phyloP scores from a whole-genome alignment of 2,888 invertebrate genomes.

The Aleiodes alternator region DNA sequence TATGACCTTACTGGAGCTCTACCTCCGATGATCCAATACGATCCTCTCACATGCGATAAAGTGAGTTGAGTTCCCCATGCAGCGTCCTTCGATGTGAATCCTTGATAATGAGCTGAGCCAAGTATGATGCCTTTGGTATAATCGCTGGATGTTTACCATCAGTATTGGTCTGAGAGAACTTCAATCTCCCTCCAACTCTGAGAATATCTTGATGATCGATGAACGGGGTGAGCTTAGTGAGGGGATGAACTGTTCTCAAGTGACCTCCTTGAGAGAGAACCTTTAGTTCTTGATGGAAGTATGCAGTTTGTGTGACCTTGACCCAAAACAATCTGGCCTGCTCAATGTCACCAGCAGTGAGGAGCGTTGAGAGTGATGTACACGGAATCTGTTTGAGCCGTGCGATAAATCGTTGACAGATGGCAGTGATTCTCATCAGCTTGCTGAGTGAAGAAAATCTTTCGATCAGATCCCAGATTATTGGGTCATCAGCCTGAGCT shows the following conservation, averaged over 20 bases:
- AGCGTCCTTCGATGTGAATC: too few relatives aligned
- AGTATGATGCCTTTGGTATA: too few relatives aligned
- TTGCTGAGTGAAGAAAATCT: background rate
- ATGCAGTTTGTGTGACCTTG: too few relatives aligned
- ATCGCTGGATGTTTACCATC: too few relatives aligned
- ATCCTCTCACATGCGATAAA: background rate
- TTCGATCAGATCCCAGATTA: background rate
- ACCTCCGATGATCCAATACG: too few relatives aligned
- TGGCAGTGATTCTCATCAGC: background rate
- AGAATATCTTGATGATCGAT: constrained; percentile 10
- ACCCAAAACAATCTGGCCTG: background rate
- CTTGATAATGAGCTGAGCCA: too few relatives aligned
- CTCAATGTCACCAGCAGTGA: background rate
- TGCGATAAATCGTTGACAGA: background rate
- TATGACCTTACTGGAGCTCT: too few relatives aligned
- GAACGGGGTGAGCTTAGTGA: background rate
- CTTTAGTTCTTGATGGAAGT: constrained; percentile 15
- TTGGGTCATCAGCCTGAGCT: background rate
- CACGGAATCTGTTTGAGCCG: background rate
- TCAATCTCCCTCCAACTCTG: constrained; percentile 43
- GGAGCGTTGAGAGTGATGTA: background rate
- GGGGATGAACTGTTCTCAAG: background rate
- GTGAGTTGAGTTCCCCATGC: too few relatives aligned
- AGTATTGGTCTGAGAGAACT: too few relatives aligned
- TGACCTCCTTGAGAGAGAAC: background rate